A percentile compares a stretch with the other conserved stretches of the same genome.
phyloP scores from a whole-genome alignment of 2,113 vertebrate species.

The Poeciliopsis turrubarensis region DNA sequence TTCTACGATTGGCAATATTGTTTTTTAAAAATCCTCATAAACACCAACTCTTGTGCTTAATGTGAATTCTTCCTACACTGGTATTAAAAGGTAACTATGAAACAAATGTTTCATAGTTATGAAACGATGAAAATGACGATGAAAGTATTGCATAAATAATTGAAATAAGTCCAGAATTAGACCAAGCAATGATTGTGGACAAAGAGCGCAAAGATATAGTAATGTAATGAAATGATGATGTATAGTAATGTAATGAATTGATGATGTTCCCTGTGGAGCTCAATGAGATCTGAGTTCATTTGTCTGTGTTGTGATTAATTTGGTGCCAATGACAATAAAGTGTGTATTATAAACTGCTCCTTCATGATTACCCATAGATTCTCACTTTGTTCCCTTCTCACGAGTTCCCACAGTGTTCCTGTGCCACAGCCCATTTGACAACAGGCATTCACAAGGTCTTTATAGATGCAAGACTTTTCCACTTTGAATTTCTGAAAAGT shows the following conservation, averaged over 20 bases:
- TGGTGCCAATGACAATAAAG: slow-evolving; percentile 37
- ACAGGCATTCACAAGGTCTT: slow-evolving; percentile 59
- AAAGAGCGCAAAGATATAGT: slow-evolving; percentile 8
- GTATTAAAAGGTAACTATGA: no score
- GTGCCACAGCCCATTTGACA: slow-evolving; percentile 62
- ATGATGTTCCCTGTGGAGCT: slow-evolving; percentile 10
- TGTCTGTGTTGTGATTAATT: slow-evolving; percentile 56
- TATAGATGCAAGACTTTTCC: slow-evolving; percentile 49
- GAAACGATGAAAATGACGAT: no score
- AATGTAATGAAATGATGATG: slow-evolving; percentile 22
- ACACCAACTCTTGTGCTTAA: background rate
- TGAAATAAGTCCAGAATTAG: background rate
- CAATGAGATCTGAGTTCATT: slow-evolving; percentile 14
- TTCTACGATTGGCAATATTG: no score
- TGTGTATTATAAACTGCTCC: slow-evolving; percentile 41
- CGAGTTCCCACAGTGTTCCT: slow-evolving; percentile 49
- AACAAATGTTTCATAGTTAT: no score
- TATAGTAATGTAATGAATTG: slow-evolving; percentile 32
- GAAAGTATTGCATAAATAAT: background rate
- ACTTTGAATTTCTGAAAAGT: slow-evolving; percentile 57
- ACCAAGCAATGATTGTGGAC: background rate
- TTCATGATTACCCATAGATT: slow-evolving; percentile 48
- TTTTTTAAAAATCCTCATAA: background rate
- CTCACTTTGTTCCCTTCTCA: slow-evolving; percentile 44
- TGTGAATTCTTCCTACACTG: no score